phyloP scores from a whole-genome alignment of 2,113 vertebrate genomes.

The Pseudorasbora parva region DNA sequence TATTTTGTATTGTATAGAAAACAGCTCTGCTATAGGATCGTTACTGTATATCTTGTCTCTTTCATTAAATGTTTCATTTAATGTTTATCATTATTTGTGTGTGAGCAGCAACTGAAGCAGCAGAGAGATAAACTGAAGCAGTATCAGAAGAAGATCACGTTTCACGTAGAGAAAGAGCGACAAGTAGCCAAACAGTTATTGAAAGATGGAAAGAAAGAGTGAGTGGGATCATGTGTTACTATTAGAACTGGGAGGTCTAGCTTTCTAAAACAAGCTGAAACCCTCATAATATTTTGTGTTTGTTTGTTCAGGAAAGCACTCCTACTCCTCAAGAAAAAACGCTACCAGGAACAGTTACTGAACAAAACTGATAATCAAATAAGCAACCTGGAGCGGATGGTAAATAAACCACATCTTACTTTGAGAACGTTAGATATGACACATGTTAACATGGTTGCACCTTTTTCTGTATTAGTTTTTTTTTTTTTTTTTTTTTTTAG shows the following conservation, averaged over 20 bases:
- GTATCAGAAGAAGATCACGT: conserved; percentile 85
- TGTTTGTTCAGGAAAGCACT: conserved; percentile 82
- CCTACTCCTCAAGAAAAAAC: conserved; percentile 93
- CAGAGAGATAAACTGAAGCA: conserved; percentile 92
- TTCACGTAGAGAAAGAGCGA: conserved; percentile 86
- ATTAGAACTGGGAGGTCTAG: background rate
- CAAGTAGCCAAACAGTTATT: conserved; percentile 87
- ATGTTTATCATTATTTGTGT: background rate
- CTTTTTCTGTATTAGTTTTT: background rate
- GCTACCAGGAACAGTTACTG: conserved; percentile 92
- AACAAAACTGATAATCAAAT: conserved; percentile 94
- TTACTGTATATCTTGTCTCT: background rate
- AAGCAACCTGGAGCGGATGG: conserved; percentile 93
- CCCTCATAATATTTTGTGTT: background rate
- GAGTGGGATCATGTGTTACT: conserved; percentile 60
- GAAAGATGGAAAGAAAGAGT: conserved; percentile 89
- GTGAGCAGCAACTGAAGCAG: conserved; percentile 91
- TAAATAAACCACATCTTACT: conserved; percentile 61
- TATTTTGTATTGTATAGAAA: background rate
- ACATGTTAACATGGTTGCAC: background rate
- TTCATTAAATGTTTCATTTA: background rate
- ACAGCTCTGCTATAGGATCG: background rate
- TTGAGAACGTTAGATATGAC: background rate
- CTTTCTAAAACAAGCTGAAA: background rate
- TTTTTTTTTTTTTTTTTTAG: background rate